Conservation (phyloP, 2,113 vertebrate genomes). For the Anser brachyrhynchus region DNA sequence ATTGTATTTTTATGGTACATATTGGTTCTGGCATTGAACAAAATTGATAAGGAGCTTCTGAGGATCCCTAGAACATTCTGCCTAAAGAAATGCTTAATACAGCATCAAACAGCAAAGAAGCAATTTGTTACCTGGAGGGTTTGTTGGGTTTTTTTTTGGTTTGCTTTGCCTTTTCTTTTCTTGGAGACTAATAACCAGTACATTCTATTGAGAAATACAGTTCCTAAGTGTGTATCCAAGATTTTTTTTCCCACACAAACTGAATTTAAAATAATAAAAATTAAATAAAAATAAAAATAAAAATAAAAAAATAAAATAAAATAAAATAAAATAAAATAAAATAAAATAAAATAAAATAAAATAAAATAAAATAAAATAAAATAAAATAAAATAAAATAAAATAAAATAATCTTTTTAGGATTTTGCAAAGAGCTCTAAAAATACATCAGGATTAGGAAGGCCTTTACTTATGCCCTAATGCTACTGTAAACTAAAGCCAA, state of each 20-base stretch:
- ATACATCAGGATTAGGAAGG: neutral
- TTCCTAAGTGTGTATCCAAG: neutral
- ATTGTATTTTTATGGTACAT: neutral
- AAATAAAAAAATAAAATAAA: neutral
- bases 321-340: neutral
- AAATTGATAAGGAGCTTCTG: neutral
- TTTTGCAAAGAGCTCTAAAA: neutral
- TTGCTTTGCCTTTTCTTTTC: neutral
- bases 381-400: too few species aligned
- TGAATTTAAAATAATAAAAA: neutral
- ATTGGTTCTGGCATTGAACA: neutral
- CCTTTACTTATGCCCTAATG: neutral
- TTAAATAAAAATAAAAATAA: too few species aligned
- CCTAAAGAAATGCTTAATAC: neutral
- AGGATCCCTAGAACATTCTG: neutral
- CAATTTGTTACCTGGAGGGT: neutral
- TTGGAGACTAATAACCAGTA: neutral
- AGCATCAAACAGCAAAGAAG: neutral
- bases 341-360: neutral
- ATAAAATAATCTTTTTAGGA: neutral
- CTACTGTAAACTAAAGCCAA: neutral
- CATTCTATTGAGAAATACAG: neutral
- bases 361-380: neutral
- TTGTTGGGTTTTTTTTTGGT: neutral
- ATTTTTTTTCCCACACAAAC: neutral